Evolutionary conservation across 2,888 invertebrate genomes (phyloP), one percentile per base, ranked within the genome.

Genomic region (Baronia brevicornis): DNA sequence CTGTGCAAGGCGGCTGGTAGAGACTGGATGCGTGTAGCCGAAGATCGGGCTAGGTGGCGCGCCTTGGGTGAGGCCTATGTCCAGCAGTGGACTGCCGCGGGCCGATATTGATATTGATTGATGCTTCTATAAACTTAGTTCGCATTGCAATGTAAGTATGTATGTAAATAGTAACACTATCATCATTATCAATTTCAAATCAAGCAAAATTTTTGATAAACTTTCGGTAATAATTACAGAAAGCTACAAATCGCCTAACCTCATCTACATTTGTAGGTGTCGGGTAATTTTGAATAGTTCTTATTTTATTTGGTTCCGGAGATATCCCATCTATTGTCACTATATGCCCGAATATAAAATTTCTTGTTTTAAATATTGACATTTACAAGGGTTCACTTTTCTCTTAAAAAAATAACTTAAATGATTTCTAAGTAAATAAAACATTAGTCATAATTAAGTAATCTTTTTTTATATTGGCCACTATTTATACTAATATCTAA

Each of bases 301-400:
- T 8, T 13, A 26, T 19, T 29, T 40, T 40, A n/a, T 14, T 23
- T n/a, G 34, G 36, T 17, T 40, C 40, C 9, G 40, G 34, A 8
- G 24, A 32, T 12, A 37, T 17, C 3, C 33, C 37, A 5, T 34
- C 15, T n/a, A n/a, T 15, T 14, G 40, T 32, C 2, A 40, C 31
- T 6, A 37, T 10, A 21, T 40, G 41, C 41, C 41, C 15, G 38
- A 21, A 26, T 38, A 41, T 6, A 37, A 9, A 13, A 40, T 31
- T n/a, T 31, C 24, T 18, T 31, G 24, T 5, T 25, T 18, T 4
- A 36, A 11, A 31, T 36, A 39, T 10, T 13, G 5, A 19, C 39
- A 39, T 28, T 39, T 36, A 8, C 11, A 10, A 8, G 15, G 23
- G 8, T 23, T 23, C 7, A 30, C 9, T 23, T 30, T 30, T 20